Conservation (phyloP, 1,140 invertebrate species). For the Maconellicoccus hirsutus region DNA sequence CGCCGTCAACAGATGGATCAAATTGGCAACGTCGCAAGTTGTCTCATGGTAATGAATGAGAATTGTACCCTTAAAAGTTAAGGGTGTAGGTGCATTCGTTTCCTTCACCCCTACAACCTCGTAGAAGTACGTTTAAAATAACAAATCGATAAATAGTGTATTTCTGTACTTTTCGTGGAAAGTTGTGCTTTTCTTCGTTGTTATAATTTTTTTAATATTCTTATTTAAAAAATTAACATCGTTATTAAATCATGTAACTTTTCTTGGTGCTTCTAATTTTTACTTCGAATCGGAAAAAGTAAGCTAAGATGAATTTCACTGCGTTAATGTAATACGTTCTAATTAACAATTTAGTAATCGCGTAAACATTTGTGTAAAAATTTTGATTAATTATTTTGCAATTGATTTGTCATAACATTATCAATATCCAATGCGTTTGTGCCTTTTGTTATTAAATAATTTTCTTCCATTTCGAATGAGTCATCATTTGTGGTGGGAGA, state of each 20-base stretch:
- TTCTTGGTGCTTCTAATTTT: no score
- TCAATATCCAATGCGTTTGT: no score
- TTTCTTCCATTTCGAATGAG: background rate
- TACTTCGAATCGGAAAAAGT: no score
- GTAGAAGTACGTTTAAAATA: background rate
- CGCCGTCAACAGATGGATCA: background rate
- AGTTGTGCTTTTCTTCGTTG: background rate
- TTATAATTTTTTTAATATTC: no score
- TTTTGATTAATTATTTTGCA: background rate
- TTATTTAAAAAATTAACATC: no score
- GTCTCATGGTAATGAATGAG: background rate
- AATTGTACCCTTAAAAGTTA: background rate
- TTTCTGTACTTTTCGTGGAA: background rate
- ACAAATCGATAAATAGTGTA: constrained; percentile 1
- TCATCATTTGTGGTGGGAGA: background rate
- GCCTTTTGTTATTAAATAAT: no score
- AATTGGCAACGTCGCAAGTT: background rate
- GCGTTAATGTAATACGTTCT: background rate
- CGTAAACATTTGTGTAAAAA: background rate
- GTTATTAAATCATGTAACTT: no score
- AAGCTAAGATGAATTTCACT: no score
- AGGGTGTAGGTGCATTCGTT: background rate
- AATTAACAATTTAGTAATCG: background rate
- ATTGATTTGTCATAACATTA: background rate
- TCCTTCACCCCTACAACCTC: background rate